Conservation (phyloP, 2,797 vertebrate genomes). For the Myripristis jacobus region DNA sequence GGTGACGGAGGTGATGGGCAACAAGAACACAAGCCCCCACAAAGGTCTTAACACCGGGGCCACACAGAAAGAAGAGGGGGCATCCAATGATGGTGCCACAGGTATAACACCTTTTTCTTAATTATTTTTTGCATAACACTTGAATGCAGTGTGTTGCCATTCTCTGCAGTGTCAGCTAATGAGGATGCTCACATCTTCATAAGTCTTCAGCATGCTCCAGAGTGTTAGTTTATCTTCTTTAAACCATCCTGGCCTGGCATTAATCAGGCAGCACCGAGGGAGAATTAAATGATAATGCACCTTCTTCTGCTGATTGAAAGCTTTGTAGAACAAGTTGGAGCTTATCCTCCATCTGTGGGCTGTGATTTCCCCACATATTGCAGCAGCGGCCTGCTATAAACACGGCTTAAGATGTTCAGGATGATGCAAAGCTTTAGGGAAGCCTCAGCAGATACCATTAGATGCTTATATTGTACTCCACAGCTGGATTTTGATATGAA, state of each 20-base stretch:
- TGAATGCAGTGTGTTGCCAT: too few relatives aligned
- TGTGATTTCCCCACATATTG: slow-evolving; percentile 11
- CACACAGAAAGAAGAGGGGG: slow-evolving; percentile 21
- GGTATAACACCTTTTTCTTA: too few relatives aligned
- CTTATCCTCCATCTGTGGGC: slow-evolving; percentile 24
- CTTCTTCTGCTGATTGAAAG: slow-evolving; percentile 28
- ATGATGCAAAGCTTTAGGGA: slow-evolving; percentile 43
- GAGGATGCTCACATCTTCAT: too few relatives aligned
- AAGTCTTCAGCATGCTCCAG: background rate
- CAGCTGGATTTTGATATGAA: slow-evolving; percentile 22
- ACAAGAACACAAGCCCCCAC: slow-evolving; percentile 61
- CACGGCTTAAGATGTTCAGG: slow-evolving; percentile 40
- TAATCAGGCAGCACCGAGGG: background rate
- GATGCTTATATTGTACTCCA: slow-evolving; percentile 5
- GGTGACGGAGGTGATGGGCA: slow-evolving; percentile 70
- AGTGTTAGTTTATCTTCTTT: slow-evolving; percentile 5
- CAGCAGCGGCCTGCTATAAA: background rate
- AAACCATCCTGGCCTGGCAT: background rate
- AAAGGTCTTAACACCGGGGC: slow-evolving; percentile 49
- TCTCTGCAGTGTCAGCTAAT: slow-evolving; percentile 1
- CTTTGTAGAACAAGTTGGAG: slow-evolving; percentile 20
- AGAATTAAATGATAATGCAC: background rate
- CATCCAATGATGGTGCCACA: slow-evolving; percentile 5
- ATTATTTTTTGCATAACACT: too few relatives aligned
- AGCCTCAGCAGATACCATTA: background rate